These are phyloP conservation scores for Formica selysi DNA, from an alignment of 1,140 invertebrate genomes.

Conservation along the genomic window DNA sequence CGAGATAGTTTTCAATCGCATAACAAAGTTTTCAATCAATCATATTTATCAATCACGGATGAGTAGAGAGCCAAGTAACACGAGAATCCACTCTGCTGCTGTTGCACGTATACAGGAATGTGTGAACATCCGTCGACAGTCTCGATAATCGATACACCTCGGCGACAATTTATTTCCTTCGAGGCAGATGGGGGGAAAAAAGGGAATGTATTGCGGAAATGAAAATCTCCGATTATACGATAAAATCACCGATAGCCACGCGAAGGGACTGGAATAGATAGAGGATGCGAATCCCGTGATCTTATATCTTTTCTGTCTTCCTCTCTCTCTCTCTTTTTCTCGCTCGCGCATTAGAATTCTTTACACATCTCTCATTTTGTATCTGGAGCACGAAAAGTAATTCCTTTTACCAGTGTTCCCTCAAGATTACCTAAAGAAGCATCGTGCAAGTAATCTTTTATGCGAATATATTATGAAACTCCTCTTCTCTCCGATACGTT, in stretches of 20 bases:
- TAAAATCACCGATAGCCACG: background rate
- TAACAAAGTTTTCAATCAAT: constrained; percentile 11
- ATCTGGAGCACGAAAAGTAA: constrained; percentile 31
- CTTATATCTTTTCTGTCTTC: background rate
- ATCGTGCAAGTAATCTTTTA: constrained; percentile 5
- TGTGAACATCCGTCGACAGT: background rate
- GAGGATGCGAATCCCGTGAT: background rate
- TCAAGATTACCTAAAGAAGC: background rate
- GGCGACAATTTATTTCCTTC: constrained; percentile 21
- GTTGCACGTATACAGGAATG: background rate
- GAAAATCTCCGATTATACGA: constrained; percentile 27
- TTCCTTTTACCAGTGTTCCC: background rate
- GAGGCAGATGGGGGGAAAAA: too few species aligned
- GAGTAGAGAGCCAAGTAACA: constrained; percentile 13
- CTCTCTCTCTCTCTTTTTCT: background rate
- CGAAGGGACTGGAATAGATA: too few species aligned
- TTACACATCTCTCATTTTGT: background rate
- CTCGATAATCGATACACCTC: constrained; percentile 48
- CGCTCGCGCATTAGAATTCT: background rate
- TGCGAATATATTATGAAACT: constrained; percentile 20
- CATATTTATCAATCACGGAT: background rate
- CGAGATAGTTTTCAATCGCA: background rate
- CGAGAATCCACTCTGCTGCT: background rate
- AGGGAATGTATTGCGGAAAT: constrained; percentile 14
- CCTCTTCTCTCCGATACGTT: background rate